phyloP scores from a whole-genome alignment of 1,140 invertebrate species.

The Meteorus sp. region DNA sequence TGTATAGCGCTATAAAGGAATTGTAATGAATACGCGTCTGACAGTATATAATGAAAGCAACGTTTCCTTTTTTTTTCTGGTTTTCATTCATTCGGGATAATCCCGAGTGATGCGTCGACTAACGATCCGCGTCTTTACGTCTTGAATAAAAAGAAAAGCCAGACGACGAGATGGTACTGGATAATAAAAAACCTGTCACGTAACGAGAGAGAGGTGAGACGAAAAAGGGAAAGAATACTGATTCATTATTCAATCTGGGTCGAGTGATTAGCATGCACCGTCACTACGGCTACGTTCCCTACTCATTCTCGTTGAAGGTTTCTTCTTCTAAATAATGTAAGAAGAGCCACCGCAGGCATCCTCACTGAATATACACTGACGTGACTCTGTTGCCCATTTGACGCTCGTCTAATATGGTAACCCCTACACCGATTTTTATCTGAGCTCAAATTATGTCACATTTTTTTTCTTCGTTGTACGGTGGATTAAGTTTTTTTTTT shows the following conservation, averaged over 20 bases:
- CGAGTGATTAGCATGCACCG: conserved; percentile 60
- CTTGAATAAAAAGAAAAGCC: not conserved
- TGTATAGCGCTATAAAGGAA: no score
- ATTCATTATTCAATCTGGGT: conserved; percentile 61
- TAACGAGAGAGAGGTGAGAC: conserved; percentile 22
- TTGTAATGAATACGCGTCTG: not conserved
- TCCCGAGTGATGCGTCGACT: not conserved
- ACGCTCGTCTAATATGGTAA: not conserved
- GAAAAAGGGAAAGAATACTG: conserved; percentile 53
- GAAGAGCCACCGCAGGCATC: conserved; percentile 34
- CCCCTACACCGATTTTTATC: not conserved
- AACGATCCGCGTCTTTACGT: not conserved
- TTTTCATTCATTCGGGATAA: not conserved
- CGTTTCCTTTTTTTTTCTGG: not conserved
- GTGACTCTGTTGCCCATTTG: not conserved
- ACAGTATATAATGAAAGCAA: not conserved
- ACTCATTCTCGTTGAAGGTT: conserved; percentile 4
- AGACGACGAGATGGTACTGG: conserved; percentile 4
- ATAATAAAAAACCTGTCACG: conserved; percentile 55
- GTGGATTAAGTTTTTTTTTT: not conserved
- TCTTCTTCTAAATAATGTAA: conserved; percentile 58
- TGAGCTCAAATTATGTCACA: not conserved
- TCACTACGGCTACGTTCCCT: conserved; percentile 32
- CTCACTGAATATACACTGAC: not conserved
- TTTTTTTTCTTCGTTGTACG: not conserved